A percentile compares a stretch with the other conserved stretches of the same genome.
These are phyloP conservation scores for Acanthochromis polyacanthus DNA, from an alignment of 2,113 vertebrate genomes.

Conservation along the genomic window DNA sequence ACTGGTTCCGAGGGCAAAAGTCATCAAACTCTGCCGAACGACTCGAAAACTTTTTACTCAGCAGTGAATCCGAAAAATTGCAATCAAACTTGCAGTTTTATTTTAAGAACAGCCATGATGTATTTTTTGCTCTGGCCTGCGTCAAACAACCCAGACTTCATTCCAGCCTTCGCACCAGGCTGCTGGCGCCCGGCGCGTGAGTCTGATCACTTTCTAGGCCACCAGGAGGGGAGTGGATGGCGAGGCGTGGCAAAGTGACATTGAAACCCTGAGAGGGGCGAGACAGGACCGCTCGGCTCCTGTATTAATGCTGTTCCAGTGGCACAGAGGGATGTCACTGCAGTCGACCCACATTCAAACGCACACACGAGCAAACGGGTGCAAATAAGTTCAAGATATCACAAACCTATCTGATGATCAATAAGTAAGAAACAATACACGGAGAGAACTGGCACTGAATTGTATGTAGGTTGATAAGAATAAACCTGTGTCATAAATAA, in stretches of 20 bases:
- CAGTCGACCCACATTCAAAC: conserved; percentile 56
- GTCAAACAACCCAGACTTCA: conserved; percentile 38
- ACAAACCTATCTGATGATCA: conserved; percentile 15
- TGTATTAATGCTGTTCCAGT: conserved; percentile 30
- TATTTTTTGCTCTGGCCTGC: conserved; percentile 36
- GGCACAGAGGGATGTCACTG: conserved; percentile 12
- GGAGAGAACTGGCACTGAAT: not conserved
- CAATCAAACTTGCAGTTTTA: not conserved
- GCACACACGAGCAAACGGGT: not conserved
- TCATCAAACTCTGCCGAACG: conserved; percentile 17
- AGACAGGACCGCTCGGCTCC: conserved; percentile 38
- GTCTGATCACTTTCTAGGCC: conserved; percentile 73
- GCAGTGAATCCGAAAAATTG: not conserved
- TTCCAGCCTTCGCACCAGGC: conserved; percentile 30
- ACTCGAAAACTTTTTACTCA: conserved; percentile 8
- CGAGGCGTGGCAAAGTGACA: conserved; percentile 74
- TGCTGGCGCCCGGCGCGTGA: conserved; percentile 42
- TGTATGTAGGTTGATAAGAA: conserved; percentile 62
- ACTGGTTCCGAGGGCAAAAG: conserved; percentile 1
- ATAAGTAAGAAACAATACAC: conserved; percentile 12
- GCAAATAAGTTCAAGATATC: conserved; percentile 3
- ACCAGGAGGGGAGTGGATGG: conserved; percentile 65
- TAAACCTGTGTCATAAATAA: conserved; percentile 53
- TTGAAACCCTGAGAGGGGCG: conserved; percentile 75
- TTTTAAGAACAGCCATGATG: conserved; percentile 27